These are phyloP conservation scores for Bombus soroeensis DNA, from an alignment of 1,140 invertebrate species.

Conservation along the genomic window DNA sequence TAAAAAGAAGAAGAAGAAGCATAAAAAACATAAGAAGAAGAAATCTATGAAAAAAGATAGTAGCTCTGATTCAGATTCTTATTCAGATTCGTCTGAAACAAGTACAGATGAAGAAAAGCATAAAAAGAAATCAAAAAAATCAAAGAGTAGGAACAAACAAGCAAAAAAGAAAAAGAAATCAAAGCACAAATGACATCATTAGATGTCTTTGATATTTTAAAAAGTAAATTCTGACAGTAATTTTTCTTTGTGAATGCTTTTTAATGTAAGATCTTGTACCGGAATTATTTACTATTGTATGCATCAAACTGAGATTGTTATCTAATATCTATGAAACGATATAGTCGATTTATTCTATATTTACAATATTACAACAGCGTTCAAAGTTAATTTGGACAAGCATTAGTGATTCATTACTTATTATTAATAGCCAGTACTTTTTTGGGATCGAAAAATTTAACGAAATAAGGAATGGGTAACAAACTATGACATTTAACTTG, in stretches of 20 bases:
- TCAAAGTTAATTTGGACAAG: constrained; percentile 40
- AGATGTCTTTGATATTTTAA: constrained; percentile 48
- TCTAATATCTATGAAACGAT: constrained; percentile 31
- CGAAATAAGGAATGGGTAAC: background rate
- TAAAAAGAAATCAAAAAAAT: constrained; percentile 82
- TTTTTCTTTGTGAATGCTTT: constrained; percentile 50
- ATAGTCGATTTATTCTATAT: constrained; percentile 47
- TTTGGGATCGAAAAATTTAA: constrained; percentile 27
- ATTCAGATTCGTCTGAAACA: constrained; percentile 79
- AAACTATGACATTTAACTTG: constrained; percentile 20
- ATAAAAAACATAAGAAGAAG: constrained; percentile 79
- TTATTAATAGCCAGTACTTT: constrained; percentile 28
- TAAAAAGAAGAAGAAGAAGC: constrained; percentile 79
- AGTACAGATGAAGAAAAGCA: constrained; percentile 82
- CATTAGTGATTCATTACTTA: constrained; percentile 26
- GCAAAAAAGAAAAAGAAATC: constrained; percentile 84
- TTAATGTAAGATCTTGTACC: constrained; percentile 37
- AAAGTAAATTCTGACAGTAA: constrained; percentile 30
- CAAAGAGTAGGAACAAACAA: constrained; percentile 80
- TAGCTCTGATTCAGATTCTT: constrained; percentile 77
- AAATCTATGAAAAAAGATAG: constrained; percentile 75
- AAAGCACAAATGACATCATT: constrained; percentile 82
- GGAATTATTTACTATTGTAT: constrained; percentile 39
- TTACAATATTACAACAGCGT: constrained; percentile 25
- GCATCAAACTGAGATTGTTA: constrained; percentile 33